These are phyloP conservation scores for Ammospiza maritima DNA, from an alignment of 2,797 vertebrate species.

Conservation along the genomic window DNA sequence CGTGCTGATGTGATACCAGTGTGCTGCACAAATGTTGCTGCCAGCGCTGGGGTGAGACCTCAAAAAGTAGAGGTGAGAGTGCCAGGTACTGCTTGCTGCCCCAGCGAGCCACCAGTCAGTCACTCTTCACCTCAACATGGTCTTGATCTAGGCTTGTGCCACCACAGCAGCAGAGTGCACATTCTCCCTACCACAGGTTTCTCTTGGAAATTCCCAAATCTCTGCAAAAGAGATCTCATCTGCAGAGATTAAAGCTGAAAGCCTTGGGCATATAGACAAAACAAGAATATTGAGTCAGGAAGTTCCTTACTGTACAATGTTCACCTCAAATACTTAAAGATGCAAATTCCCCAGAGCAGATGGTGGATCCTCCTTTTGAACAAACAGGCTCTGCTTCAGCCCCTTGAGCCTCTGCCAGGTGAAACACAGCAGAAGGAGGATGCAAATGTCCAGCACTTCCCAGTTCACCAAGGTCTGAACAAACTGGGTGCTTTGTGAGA, in stretches of 20 bases:
- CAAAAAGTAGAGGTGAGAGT: neutral
- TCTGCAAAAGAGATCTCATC: neutral
- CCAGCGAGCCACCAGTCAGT: neutral
- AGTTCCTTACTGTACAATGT: neutral
- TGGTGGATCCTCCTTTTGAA: neutral
- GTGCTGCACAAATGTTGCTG: neutral
- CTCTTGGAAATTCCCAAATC: neutral
- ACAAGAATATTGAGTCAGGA: neutral
- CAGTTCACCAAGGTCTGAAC: neutral
- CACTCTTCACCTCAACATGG: neutral
- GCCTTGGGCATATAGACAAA: neutral
- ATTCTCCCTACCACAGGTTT: neutral
- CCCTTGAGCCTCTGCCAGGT: neutral
- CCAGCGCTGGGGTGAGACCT: rapidly evolving
- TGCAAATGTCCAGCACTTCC: neutral
- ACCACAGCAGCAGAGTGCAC: neutral
- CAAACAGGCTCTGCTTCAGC: neutral
- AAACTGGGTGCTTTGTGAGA: neutral
- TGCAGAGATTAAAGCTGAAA: neutral
- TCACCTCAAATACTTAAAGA: neutral
- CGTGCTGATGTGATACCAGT: neutral
- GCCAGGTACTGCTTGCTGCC: neutral
- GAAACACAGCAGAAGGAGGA: neutral
- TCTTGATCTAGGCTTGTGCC: neutral
- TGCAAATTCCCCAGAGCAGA: rapidly evolving